A percentile compares a stretch with the other conserved stretches of the same genome.
Conservation (phyloP, 2,113 vertebrate genomes). For the Enhydra lutris region DNA sequence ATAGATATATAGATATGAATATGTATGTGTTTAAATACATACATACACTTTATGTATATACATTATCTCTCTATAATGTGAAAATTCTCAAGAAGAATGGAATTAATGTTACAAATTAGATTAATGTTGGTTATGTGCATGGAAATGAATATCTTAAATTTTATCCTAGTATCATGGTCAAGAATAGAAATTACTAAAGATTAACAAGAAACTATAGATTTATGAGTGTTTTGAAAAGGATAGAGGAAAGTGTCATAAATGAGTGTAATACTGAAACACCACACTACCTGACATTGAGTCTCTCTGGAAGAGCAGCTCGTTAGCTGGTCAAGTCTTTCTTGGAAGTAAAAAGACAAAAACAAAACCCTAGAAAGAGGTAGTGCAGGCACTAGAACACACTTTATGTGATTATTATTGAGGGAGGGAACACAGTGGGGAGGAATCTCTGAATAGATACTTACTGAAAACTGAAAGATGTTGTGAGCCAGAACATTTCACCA, state of each 20-base stretch:
- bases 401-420: neutral
- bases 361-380: neutral
- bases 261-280: neutral
- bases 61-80: neutral
- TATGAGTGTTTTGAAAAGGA: neutral
- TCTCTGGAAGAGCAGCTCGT: neutral
- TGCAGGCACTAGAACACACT: neutral
- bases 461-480: neutral
- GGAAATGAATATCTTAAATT: neutral
- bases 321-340: neutral
- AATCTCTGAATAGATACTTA: neutral
- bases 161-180: neutral
- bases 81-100: neutral
- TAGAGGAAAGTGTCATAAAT: neutral
- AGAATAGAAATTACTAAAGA: neutral
- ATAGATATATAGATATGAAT: neutral
- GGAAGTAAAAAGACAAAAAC: neutral
- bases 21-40: too few species aligned
- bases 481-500: neutral
- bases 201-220: neutral
- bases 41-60: neutral
- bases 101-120: neutral
- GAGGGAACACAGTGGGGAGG: neutral
- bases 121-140: neutral
- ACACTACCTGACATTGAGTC: neutral